These are phyloP conservation scores for Ichneumoninae sp. DNA, from an alignment of 2,888 invertebrate species.

Conservation along the genomic window DNA sequence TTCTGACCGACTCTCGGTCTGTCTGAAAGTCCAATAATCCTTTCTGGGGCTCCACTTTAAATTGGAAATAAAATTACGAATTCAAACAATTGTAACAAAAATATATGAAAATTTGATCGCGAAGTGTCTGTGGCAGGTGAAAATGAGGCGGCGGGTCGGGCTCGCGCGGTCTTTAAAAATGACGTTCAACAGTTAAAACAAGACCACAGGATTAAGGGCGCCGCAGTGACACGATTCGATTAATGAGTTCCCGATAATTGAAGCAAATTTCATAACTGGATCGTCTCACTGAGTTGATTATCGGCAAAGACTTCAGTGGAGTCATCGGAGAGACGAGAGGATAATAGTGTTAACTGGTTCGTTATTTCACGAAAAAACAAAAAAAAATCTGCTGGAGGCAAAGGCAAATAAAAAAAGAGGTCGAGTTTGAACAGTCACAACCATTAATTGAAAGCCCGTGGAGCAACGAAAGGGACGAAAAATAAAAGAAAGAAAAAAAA, in stretches of 20 bases:
- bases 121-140: not conserved
- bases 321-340: conserved; percentile 9
- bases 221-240: not conserved
- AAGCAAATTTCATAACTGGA: conserved; percentile 21
- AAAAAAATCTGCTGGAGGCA: conserved; percentile 17
- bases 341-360: conserved; percentile 53
- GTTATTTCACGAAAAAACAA: conserved; percentile 26
- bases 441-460: conserved; percentile 29
- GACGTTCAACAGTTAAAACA: not conserved
- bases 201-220: not conserved
- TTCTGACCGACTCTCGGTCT: not conserved
- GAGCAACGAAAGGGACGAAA: not conserved
- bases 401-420: conserved; percentile 30
- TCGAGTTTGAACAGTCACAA: conserved; percentile 36
- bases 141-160: not conserved
- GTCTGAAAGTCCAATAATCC: not conserved
- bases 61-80: not conserved
- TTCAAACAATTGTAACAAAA: not conserved
- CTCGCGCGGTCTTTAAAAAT: not conserved
- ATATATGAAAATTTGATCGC: not conserved
- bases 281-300: conserved; percentile 35
- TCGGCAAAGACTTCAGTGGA: conserved; percentile 19
- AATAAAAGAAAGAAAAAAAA: conserved; percentile 39
- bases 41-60: not conserved
- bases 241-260: conserved; percentile 28